phyloP scores from a whole-genome alignment of 2,113 vertebrate genomes.

The Delphinapterus leucas region DNA sequence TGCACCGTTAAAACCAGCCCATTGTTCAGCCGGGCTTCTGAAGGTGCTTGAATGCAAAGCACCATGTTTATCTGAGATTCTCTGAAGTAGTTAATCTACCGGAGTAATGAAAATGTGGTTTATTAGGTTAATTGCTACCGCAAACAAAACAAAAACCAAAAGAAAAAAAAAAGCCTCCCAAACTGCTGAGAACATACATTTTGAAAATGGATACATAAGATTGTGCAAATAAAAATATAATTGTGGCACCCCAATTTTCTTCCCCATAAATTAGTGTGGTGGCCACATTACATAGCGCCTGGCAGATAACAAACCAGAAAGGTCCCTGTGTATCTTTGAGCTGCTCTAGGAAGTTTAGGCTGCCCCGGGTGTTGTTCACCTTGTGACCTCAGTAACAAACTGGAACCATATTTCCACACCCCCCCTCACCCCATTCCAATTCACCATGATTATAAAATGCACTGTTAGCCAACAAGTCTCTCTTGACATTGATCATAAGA shows the following conservation, averaged over 20 bases:
- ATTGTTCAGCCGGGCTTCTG: background rate
- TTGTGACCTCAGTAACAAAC: background rate
- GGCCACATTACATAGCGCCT: background rate
- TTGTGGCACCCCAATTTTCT: background rate
- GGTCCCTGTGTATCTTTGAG: accelerated
- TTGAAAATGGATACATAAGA: background rate
- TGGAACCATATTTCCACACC: background rate
- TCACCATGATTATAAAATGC: background rate
- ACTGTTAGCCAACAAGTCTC: accelerated
- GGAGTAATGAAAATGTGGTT: background rate
- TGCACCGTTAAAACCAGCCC: background rate
- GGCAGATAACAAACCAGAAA: background rate
- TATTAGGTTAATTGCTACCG: slow-evolving; percentile 36
- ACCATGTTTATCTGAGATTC: background rate
- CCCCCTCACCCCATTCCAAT: background rate
- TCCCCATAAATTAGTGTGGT: background rate
- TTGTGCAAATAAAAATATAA: background rate
- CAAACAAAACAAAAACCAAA: background rate
- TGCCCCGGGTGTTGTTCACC: accelerated
- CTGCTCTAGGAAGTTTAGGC: background rate
- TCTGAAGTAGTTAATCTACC: slow-evolving; percentile 7
- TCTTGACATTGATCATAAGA: background rate
- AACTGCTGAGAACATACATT: background rate
- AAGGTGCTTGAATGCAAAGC: background rate
- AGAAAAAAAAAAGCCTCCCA: background rate